Percentiles rank a stretch among this genome's conserved stretches.
Conservation (phyloP, 2,888 invertebrate genomes). For the Ormia ochracea region DNA sequence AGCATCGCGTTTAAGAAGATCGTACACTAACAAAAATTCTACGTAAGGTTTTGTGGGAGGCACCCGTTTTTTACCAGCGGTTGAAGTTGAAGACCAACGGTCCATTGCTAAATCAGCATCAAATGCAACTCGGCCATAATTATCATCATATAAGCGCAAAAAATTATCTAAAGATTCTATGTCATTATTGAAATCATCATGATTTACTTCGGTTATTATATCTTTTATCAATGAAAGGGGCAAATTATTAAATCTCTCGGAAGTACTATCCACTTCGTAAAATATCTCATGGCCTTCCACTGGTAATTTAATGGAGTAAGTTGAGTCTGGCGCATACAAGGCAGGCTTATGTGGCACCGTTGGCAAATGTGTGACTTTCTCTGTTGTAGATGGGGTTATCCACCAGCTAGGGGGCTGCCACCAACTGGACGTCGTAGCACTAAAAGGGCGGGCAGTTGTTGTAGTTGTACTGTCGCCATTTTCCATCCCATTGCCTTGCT, state of each 20-base stretch:
- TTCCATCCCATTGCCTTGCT: constrained; percentile 10
- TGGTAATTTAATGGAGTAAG: constrained; percentile 28
- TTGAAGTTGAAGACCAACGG: constrained; percentile 72
- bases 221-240: constrained; percentile 73
- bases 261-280: constrained; percentile 66
- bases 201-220: constrained; percentile 71
- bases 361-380: constrained; percentile 66
- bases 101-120: constrained; percentile 71
- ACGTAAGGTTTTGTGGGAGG: constrained; percentile 77
- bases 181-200: constrained; percentile 72
- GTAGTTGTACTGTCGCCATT: constrained; percentile 6
- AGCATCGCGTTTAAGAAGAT: constrained; percentile 76
- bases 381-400: constrained; percentile 66
- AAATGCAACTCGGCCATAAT: constrained; percentile 72
- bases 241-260: constrained; percentile 70
- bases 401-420: constrained; percentile 73
- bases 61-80: constrained; percentile 75
- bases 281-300: constrained; percentile 69
- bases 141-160: constrained; percentile 75
- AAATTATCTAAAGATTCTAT: constrained; percentile 76
- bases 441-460: constrained; percentile 47
- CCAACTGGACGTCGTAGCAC: constrained; percentile 61
- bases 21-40: constrained; percentile 76
- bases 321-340: constrained; percentile 69
- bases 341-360: constrained; percentile 71